A percentile compares a stretch with the other conserved stretches of the same genome.
phyloP scores from a whole-genome alignment of 2,113 vertebrate genomes.

The Geothlypis trichas region DNA sequence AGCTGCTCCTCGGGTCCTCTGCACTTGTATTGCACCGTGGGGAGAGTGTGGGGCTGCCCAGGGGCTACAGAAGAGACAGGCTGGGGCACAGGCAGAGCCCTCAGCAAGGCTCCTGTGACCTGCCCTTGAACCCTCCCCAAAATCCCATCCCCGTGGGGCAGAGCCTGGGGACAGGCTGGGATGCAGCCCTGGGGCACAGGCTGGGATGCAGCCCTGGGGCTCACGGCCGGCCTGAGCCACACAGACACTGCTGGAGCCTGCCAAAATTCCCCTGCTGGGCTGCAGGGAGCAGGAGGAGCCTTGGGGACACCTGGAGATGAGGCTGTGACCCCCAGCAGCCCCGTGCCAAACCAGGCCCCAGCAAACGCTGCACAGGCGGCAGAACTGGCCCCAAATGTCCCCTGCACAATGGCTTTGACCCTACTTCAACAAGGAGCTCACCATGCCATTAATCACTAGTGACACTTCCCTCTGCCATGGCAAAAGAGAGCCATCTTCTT shows the following conservation, averaged over 20 bases:
- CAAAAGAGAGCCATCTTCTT: background rate
- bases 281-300: background rate
- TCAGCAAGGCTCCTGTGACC: background rate
- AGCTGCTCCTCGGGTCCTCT: background rate
- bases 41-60: background rate
- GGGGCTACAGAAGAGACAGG: background rate
- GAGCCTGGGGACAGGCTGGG: background rate
- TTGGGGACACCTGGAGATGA: background rate
- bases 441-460: background rate
- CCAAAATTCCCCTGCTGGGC: background rate
- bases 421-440: background rate
- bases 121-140: background rate
- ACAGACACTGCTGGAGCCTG: fast-evolving
- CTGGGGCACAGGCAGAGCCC: background rate
- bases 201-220: background rate
- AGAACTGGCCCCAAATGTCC: background rate
- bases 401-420: background rate
- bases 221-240: fast-evolving
- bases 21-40: fast-evolving
- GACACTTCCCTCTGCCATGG: background rate
- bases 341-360: background rate
- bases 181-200: background rate
- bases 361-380: background rate
- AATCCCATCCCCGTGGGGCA: fast-evolving
- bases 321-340: background rate